Percentiles rank a stretch among this genome's conserved stretches.
These are phyloP conservation scores for Corvus moneduloides DNA, from an alignment of 2,113 vertebrate species.

Conservation along the genomic window DNA sequence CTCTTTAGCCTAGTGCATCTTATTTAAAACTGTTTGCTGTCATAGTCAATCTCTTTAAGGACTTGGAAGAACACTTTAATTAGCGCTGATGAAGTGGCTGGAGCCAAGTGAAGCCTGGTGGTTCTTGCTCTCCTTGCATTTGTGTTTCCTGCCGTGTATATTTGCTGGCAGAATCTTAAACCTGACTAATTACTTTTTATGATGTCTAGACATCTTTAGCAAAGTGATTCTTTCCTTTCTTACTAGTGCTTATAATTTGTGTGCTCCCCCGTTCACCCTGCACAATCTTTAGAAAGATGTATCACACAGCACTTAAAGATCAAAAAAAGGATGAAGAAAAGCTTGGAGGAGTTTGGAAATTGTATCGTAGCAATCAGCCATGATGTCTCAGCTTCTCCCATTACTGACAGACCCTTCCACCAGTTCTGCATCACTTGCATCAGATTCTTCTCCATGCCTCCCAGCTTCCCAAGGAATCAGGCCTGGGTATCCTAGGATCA, in stretches of 20 bases:
- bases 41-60: not conserved
- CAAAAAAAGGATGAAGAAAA: not conserved
- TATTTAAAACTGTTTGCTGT: not conserved
- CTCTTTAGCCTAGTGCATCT: not conserved
- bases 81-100: conserved; percentile 5
- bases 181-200: conserved; percentile 4
- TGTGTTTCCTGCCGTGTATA: conserved; percentile 1
- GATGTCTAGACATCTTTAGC: not conserved
- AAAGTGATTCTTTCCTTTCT: not conserved
- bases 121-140: conserved; percentile 4
- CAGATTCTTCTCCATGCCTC: not conserved
- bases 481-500: not conserved
- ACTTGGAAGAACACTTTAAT: conserved; percentile 36
- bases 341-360: not conserved
- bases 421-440: not conserved
- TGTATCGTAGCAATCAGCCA: not conserved
- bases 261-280: not conserved
- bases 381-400: not conserved
- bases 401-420: not conserved
- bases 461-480: not conserved
- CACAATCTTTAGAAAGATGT: not conserved
- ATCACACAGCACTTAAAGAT: not conserved
- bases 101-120: conserved; percentile 22
- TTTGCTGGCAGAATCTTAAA: conserved; percentile 8
- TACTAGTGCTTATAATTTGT: not conserved